phyloP scores from a whole-genome alignment of 2,797 vertebrate genomes.

The Phalanger gymnotis region DNA sequence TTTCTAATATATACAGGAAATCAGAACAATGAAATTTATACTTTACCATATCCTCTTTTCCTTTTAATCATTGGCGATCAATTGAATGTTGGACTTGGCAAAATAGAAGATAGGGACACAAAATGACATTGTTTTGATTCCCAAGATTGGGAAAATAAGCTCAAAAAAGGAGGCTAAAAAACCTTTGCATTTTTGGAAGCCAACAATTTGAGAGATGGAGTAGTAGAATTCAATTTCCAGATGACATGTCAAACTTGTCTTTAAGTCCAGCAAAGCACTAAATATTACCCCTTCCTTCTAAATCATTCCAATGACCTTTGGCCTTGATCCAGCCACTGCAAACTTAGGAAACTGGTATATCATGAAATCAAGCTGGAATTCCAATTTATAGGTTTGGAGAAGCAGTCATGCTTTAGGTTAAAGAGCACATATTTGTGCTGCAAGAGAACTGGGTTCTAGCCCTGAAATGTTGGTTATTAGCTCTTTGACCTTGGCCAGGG shows the following conservation, averaged over 20 bases:
- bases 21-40: slow-evolving; percentile 22
- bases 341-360: slow-evolving; percentile 22
- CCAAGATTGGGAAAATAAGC: not conserved
- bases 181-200: not conserved
- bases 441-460: slow-evolving; percentile 11
- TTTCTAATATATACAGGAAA: slow-evolving; percentile 14
- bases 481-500: slow-evolving; percentile 11
- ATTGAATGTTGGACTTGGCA: slow-evolving; percentile 44
- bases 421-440: not conserved
- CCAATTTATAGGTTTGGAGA: slow-evolving; percentile 17
- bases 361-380: slow-evolving; percentile 43
- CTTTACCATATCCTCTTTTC: slow-evolving; percentile 9
- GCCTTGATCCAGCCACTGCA: slow-evolving; percentile 13
- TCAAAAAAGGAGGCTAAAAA: not conserved
- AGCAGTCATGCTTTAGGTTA: not conserved
- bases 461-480: slow-evolving; percentile 34
- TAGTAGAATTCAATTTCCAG: slow-evolving; percentile 13
- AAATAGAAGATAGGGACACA: not conserved
- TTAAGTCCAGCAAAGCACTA: not conserved
- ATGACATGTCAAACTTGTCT: slow-evolving; percentile 43
- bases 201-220: not conserved
- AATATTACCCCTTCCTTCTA: slow-evolving; percentile 16
- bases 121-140: slow-evolving; percentile 11
- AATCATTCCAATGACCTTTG: slow-evolving; percentile 41
- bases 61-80: slow-evolving; percentile 33